Conservation (phyloP, 2,888 invertebrate species). For the Junonia oenone region DNA sequence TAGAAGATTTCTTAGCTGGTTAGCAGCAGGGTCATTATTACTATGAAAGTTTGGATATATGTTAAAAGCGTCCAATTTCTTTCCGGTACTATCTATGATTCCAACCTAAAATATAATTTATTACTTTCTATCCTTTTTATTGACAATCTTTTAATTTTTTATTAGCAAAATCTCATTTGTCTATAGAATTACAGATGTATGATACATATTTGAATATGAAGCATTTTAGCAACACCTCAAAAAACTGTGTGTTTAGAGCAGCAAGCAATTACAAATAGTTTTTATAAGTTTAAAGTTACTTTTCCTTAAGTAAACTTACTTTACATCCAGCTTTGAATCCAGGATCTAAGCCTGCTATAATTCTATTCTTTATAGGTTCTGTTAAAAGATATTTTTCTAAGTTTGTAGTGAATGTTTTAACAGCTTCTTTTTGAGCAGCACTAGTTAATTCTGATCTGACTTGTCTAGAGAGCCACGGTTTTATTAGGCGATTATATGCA, state of each 20-base stretch:
- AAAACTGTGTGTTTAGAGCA: too few species aligned
- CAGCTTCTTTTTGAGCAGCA: constrained; percentile 88
- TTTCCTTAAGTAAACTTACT: too few species aligned
- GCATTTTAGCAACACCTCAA: too few species aligned
- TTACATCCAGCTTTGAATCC: constrained; percentile 95
- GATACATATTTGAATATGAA: too few species aligned
- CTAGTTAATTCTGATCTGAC: constrained; percentile 86
- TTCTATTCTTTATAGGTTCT: constrained; percentile 88
- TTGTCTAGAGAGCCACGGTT: constrained; percentile 84
- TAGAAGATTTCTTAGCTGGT: constrained; percentile 75
- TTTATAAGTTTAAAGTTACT: too few species aligned
- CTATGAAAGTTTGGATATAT: constrained; percentile 82
- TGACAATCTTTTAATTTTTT: not conserved
- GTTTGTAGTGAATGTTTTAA: constrained; percentile 91
- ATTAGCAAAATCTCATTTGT: too few species aligned
- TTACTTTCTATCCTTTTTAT: not conserved
- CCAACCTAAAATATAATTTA: constrained; percentile 67
- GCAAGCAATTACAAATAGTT: too few species aligned
- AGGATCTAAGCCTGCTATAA: constrained; percentile 93
- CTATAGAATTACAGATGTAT: too few species aligned
- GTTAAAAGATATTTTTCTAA: constrained; percentile 89
- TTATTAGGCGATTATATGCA: constrained; percentile 69
- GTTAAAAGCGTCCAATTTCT: constrained; percentile 83
- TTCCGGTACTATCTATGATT: constrained; percentile 85
- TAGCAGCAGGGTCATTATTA: constrained; percentile 59